Evolutionary conservation across 2,113 vertebrate genomes (phyloP), one percentile per base, ranked within the genome.

Genomic region (Leptobrachium leishanense): DNA sequence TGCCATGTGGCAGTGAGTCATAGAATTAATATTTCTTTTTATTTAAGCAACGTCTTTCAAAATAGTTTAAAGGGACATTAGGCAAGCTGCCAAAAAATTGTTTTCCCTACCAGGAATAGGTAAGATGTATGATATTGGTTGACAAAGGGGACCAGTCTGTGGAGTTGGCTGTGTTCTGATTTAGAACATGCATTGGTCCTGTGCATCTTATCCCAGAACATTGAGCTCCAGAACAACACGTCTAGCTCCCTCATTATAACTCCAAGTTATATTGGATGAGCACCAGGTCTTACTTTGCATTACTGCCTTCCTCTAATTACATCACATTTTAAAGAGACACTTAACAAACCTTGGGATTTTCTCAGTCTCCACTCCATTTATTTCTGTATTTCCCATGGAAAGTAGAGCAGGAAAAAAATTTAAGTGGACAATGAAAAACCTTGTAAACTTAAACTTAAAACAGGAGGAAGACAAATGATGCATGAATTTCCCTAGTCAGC

Each of bases 351-450:
- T n/a, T 57, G 67, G 55, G 5, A 68, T 42, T 68, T 43, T 40
- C 53, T 76, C 43, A 46, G 54, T 68, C 8, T 46, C 31, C 43
- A 42, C 42, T 41, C 44, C 5, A 57, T 44, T 43, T 59, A 68
- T 59, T 59, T 50, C 53, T 3, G 1, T 7, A 15, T 53, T 44
- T 76, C 31, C 15, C n/a, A 69, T 76, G 66, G 66, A 76, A 76
- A 75, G 65, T n/a, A 54, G 40, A 41, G 46, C 3, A 8, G 44
- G 44, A 46, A 3, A 46, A 46, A 3, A 46, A 76, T 68, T 43
- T 42, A 76, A 76, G 55, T 9, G 20, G 44, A 76, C 74, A 76
- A 8, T 67, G 67, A 75, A 6, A 68, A 63, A 66, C 67, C n/a
- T 76, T 54, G 5, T 46, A 68, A 68, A 69, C 43, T 40, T 57